Base-by-base conservation (phyloP, 1,140 invertebrate genomes). In the Triops cancriformis region DNA sequence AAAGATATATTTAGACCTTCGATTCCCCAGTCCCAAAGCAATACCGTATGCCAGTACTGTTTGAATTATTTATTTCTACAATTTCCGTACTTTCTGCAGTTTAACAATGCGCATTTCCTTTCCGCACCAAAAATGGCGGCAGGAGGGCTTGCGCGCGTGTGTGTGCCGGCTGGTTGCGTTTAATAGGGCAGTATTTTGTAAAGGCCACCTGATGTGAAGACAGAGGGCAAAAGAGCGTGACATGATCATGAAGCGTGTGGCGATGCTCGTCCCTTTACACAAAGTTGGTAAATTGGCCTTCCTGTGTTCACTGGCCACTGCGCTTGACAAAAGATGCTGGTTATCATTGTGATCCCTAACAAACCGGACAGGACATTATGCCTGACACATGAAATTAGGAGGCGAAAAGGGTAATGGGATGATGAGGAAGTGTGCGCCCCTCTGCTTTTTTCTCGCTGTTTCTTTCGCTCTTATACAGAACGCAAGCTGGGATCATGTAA, bases 181-280 rank as follows among this genome's bases (percentile, higher is more conserved):
- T 64, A 64, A 64, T 64, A 64, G 51, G 14, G 14, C 6, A 64
- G 51, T 64, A 64, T 64, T 64, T 64, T 64, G 51, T 64, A 64
- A 23, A 23, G 51, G 18, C 51, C 51, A 64, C 51, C 51, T 64
- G 51, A 64, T 64, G 51, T 64, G 51, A 18, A 64, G 51, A 64
- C 51, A 64, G 10, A 64, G 51, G 51, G 51, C 51, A 64, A 64
- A 64, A 23, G 51, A 64, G 18, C 51, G 51, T 64, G 51, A 64
- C 51, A 64, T 64, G 51, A 64, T 64, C 51, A 64, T 64, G 51
- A 64, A 9, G 51, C 51, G 51, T 64, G 51, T 64, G 51, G 51
- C 51, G 23, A 6, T 64, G 14, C 18, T 23, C 18, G 51, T 37
- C 51, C 23, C 51, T 64, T 23, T 18, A 64, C 51, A 64, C 10